These are phyloP conservation scores for Oriolus oriolus DNA, from an alignment of 2,113 vertebrate species.

Conservation along the genomic window DNA sequence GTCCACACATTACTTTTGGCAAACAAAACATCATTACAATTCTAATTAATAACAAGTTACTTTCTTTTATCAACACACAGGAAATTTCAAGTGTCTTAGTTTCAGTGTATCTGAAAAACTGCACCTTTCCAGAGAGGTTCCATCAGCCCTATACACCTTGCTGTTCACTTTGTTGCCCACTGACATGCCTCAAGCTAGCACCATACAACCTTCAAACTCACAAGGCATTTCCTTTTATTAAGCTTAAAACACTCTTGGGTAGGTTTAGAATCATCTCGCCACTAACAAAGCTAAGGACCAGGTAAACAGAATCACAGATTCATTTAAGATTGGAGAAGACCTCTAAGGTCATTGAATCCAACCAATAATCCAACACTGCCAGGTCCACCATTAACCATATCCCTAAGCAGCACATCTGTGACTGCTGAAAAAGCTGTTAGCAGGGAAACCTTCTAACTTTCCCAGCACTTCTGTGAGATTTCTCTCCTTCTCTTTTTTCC, in stretches of 20 bases:
- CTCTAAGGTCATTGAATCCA: not conserved
- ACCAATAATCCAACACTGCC: not conserved
- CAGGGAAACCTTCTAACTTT: too few relatives aligned
- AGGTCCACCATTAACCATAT: not conserved
- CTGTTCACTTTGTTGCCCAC: not conserved
- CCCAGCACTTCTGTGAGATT: too few relatives aligned
- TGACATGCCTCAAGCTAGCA: not conserved
- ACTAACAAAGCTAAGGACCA: not conserved
- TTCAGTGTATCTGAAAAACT: not conserved
- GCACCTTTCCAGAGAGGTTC: not conserved
- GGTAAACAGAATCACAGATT: not conserved
- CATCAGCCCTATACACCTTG: not conserved
- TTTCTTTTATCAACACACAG: not conserved
- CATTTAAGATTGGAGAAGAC: not conserved
- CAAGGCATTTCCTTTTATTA: not conserved
- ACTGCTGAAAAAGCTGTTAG: too few relatives aligned
- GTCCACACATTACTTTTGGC: not conserved
- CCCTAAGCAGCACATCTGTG: not conserved
- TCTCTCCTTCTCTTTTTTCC: too few relatives aligned
- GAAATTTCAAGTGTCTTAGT: not conserved
- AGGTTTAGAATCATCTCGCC: not conserved
- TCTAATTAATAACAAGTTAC: not conserved
- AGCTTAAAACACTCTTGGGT: not conserved
- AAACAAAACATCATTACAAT: not conserved
- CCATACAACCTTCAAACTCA: not conserved